phyloP scores from a whole-genome alignment of 2,113 vertebrate genomes.

The Nesospiza acunhae region DNA sequence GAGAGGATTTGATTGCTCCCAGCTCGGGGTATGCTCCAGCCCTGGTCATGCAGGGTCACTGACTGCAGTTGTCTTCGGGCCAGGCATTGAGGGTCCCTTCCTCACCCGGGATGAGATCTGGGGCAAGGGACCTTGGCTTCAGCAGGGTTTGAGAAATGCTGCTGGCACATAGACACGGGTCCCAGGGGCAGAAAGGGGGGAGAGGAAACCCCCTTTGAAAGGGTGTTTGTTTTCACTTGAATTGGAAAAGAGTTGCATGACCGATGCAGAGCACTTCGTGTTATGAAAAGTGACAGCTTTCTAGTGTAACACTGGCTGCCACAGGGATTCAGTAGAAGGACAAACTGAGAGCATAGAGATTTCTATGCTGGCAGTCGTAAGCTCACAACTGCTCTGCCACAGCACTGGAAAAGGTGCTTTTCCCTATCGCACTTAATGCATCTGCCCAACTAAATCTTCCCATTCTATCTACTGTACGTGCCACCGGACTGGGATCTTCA shows the following conservation, averaged over 20 bases:
- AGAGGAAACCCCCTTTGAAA: constrained; percentile 18
- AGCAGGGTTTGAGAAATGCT: neutral
- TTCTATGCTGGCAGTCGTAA: neutral
- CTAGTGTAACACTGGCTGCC: neutral
- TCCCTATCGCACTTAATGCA: neutral
- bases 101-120: neutral
- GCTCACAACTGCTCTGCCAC: neutral
- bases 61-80: neutral
- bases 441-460: neutral
- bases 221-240: constrained; percentile 20
- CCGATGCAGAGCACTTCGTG: neutral
- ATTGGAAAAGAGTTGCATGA: neutral
- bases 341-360: neutral
- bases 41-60: neutral
- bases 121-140: neutral
- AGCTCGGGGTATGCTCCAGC: neutral
- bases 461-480: neutral
- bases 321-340: constrained; percentile 13
- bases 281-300: constrained; percentile 45
- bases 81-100: neutral
- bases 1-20: neutral
- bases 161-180: neutral
- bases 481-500: neutral
- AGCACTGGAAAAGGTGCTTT: neutral
- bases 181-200: neutral